These are phyloP conservation scores for Colletes gigas DNA, from an alignment of 1,140 invertebrate genomes.

Conservation along the genomic window DNA sequence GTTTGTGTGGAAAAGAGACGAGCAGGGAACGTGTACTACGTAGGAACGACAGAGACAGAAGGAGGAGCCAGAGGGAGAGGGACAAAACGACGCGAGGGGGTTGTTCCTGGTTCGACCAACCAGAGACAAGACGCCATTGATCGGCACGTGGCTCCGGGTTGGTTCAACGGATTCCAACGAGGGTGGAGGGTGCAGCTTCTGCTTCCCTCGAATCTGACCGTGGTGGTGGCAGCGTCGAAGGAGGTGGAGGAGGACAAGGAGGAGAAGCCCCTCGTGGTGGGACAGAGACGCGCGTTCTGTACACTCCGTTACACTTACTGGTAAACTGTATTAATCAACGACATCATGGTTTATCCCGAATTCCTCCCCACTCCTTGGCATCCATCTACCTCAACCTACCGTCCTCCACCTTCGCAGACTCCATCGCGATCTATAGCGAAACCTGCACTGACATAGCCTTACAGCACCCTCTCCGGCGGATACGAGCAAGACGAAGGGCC, in stretches of 20 bases:
- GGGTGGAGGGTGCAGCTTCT: conserved; percentile 56
- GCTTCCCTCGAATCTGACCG: conserved; percentile 39
- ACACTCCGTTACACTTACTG: conserved; percentile 82
- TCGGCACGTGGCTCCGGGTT: conserved; percentile 79
- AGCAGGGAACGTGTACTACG: conserved; percentile 18
- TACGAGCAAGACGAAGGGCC: conserved; percentile 32
- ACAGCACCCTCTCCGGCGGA: conserved; percentile 32
- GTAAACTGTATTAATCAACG: conserved; percentile 82
- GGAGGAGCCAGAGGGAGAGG: conserved; percentile 14
- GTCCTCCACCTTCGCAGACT: conserved; percentile 44
- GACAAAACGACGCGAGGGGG: conserved; percentile 59
- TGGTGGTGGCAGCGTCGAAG: conserved; percentile 49
- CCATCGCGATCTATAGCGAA: conserved; percentile 53
- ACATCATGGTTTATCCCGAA: conserved; percentile 81
- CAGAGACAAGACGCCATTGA: conserved; percentile 80
- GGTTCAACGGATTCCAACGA: conserved; percentile 58
- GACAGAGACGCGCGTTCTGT: conserved; percentile 72
- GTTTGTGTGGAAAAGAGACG: conserved; percentile 18
- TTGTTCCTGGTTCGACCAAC: conserved; percentile 77
- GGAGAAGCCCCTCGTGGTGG: conserved; percentile 18
- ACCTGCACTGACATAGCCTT: conserved; percentile 52
- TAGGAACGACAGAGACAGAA: conserved; percentile 40
- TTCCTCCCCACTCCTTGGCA: conserved; percentile 53
- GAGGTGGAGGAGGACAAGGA: conserved; percentile 41
- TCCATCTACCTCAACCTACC: conserved; percentile 57